phyloP scores from a whole-genome alignment of 2,888 invertebrate genomes.

The Junonia oenone region DNA sequence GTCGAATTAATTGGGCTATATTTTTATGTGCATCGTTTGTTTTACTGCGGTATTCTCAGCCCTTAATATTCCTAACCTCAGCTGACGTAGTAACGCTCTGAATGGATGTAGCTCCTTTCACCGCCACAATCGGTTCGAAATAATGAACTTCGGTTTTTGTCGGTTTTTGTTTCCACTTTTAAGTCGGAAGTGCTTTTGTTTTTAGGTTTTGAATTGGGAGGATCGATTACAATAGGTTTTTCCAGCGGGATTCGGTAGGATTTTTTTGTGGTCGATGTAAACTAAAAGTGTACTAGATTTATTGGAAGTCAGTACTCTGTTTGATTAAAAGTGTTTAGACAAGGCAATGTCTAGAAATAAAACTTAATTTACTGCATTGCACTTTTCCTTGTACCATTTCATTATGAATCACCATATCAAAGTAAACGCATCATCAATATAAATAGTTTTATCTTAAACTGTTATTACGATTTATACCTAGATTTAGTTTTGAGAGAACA shows the following conservation, averaged over 20 bases:
- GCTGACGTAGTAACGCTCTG: constrained; percentile 1
- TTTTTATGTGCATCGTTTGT: neutral
- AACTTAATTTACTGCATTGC: too few species aligned
- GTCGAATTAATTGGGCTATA: neutral
- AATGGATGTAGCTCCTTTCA: constrained; percentile 5
- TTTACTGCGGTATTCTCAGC: neutral
- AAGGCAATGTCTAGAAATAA: too few species aligned
- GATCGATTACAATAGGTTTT: neutral
- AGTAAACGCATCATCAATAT: too few species aligned
- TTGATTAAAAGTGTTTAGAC: neutral
- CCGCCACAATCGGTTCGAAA: neutral
- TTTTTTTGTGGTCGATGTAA: neutral
- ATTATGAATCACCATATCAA: too few species aligned
- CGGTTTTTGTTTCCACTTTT: neutral
- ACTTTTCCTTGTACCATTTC: too few species aligned
- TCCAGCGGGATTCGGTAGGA: neutral
- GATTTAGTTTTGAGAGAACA: too few species aligned
- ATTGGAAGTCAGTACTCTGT: too few species aligned
- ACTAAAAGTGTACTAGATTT: neutral
- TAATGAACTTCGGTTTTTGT: neutral
- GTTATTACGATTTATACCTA: too few species aligned
- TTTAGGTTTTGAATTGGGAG: neutral
- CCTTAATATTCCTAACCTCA: neutral
- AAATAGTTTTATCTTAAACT: too few species aligned
- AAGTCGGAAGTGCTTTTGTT: neutral